phyloP scores from a whole-genome alignment of 64 coral and sea anemone species.

The Catalaphyllia jardinei region DNA sequence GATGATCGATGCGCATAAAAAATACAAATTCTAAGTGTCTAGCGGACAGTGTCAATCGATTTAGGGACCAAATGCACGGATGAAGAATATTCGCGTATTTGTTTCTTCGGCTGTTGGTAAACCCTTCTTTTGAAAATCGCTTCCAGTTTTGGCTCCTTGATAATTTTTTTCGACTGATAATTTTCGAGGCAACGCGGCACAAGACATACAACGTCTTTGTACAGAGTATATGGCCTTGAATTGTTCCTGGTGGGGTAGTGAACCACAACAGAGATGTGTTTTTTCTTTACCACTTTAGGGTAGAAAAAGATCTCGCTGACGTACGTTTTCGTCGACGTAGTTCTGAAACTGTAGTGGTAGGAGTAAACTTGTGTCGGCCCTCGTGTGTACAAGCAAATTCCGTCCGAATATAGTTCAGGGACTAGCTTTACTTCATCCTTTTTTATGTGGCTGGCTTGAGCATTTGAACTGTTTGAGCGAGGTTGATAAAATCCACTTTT shows the following conservation, averaged over 20 bases:
- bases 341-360: conserved; percentile 4
- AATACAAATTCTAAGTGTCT: not conserved
- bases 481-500: not conserved
- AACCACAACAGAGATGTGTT: conserved; percentile 15
- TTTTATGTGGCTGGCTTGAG: not conserved
- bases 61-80: conserved; percentile 23
- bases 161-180: conserved; percentile 14
- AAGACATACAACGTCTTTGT: conserved; percentile 33
- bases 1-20: not conserved
- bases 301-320: conserved; percentile 32
- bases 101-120: not conserved
- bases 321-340: conserved; percentile 7
- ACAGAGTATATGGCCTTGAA: not conserved
- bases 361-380: conserved; percentile 25
- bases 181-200: conserved; percentile 17
- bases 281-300: conserved; percentile 28
- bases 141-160: conserved; percentile 17
- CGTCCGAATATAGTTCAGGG: conserved; percentile 11
- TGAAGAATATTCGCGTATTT: conserved; percentile 2
- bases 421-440: not conserved
- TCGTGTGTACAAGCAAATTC: conserved; percentile 11
- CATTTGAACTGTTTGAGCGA: conserved; percentile 6
- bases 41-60: not conserved
- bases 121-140: conserved; percentile 24
- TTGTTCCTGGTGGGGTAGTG: conserved; percentile 36